phyloP scores from a whole-genome alignment of 92 coral and sea anemone genomes.

The Phenganax stokvisi region DNA sequence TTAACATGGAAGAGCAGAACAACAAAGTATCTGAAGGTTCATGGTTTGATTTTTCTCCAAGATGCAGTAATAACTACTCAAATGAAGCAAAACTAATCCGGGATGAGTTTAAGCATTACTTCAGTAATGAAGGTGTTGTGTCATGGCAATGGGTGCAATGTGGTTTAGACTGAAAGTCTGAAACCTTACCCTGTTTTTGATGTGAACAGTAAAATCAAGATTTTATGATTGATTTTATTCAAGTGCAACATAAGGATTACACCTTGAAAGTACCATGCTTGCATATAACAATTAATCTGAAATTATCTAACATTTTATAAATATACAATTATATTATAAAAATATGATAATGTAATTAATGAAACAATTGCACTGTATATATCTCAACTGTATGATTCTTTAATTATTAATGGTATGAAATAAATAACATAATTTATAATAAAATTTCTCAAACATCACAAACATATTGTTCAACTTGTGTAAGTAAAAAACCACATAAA shows the following conservation, averaged over 20 bases:
- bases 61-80: conserved; percentile 45
- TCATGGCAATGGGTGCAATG: conserved; percentile 47
- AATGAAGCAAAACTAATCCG: conserved; percentile 32
- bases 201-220: no score
- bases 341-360: not conserved
- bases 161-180: conserved; percentile 41
- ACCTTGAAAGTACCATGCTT: not conserved
- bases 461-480: not conserved
- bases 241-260: not conserved
- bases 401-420: not conserved
- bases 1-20: not conserved
- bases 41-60: conserved; percentile 42
- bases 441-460: not conserved
- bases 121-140: conserved; percentile 44
- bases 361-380: not conserved
- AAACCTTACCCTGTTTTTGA: not conserved
- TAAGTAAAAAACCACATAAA: not conserved
- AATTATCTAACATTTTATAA: not conserved
- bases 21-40: conserved; percentile 1
- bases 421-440: not conserved
- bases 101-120: conserved; percentile 42
- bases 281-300: not conserved
- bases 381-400: not conserved
- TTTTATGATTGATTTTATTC: not conserved
- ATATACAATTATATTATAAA: not conserved